phyloP scores from a whole-genome alignment of 2,888 invertebrate species.

The Xiphydria camelus region DNA sequence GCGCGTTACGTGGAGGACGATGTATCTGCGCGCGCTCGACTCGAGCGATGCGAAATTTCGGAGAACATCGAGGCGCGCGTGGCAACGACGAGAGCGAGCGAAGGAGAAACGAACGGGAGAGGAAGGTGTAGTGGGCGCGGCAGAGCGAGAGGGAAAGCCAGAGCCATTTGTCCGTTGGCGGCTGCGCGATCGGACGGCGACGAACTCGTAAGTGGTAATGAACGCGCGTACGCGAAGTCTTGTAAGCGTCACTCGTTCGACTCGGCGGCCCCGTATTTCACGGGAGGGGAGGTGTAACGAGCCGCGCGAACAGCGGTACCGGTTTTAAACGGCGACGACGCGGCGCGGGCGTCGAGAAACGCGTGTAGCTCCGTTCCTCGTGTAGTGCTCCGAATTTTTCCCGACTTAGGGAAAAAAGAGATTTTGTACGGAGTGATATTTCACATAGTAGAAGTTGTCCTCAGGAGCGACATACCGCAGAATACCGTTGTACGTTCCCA shows the following conservation, averaged over 20 bases:
- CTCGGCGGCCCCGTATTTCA: slow-evolving; percentile 24
- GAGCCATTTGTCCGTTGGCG: slow-evolving; percentile 19
- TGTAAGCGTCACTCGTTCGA: slow-evolving; percentile 20
- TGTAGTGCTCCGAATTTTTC: no score
- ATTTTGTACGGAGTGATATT: no score
- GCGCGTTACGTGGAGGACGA: slow-evolving; percentile 17
- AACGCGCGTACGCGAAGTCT: slow-evolving; percentile 18
- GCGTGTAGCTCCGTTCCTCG: no score
- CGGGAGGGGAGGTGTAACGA: slow-evolving; percentile 33
- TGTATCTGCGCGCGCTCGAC: slow-evolving; percentile 32
- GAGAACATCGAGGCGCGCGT: no score
- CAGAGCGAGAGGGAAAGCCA: no score
- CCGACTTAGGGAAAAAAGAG: no score
- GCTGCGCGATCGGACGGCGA: slow-evolving; percentile 7
- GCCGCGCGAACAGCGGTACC: slow-evolving; percentile 22
- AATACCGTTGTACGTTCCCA: no score
- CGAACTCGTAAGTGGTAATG: slow-evolving; percentile 22
- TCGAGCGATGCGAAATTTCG: slow-evolving; percentile 23
- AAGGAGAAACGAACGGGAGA: no score
- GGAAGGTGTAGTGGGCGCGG: no score
- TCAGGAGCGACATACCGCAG: no score
- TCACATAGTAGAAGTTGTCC: no score
- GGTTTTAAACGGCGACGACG: slow-evolving; percentile 2
- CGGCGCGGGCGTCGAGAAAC: neutral
- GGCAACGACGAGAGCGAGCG: no score